phyloP scores from a whole-genome alignment of 1,140 invertebrate genomes.

The Megathymus violae region DNA sequence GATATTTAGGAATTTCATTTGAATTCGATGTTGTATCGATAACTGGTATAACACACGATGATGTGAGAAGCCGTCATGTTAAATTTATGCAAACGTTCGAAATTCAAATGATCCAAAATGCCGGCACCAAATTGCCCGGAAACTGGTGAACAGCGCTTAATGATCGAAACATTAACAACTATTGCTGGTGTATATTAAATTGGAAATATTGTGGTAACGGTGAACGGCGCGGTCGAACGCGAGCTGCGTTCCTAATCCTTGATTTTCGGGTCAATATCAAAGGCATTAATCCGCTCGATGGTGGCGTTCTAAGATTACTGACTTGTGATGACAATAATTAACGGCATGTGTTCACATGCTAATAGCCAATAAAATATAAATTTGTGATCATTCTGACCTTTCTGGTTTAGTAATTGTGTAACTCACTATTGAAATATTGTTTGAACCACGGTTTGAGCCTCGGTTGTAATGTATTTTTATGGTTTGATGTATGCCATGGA shows the following conservation, averaged over 20 bases:
- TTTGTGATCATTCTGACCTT: not conserved
- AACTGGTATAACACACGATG: constrained; percentile 36
- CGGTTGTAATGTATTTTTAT: too few relatives aligned
- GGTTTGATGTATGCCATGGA: too few relatives aligned
- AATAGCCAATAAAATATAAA: not conserved
- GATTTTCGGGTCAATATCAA: constrained; percentile 52
- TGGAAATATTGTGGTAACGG: constrained; percentile 43
- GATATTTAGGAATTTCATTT: constrained; percentile 40
- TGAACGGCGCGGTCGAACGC: constrained; percentile 31
- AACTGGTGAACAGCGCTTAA: constrained; percentile 29
- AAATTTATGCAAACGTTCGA: constrained; percentile 47
- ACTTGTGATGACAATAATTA: constrained; percentile 27
- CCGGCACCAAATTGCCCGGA: constrained; percentile 31
- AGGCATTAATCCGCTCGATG: constrained; percentile 34
- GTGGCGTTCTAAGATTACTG: constrained; percentile 8
- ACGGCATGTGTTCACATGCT: constrained; percentile 1
- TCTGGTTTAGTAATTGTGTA: not conserved
- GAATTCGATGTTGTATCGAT: constrained; percentile 39
- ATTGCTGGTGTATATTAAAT: constrained; percentile 41
- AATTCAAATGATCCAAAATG: constrained; percentile 39
- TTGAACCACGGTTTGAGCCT: too few relatives aligned
- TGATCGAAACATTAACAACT: constrained; percentile 34
- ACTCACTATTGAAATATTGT: not conserved
- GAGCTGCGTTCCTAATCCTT: constrained; percentile 35
- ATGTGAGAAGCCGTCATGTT: constrained; percentile 30